Evolutionary conservation across 2,797 vertebrate genomes (phyloP).

Genomic region (Anguilla pacifica): DNA sequence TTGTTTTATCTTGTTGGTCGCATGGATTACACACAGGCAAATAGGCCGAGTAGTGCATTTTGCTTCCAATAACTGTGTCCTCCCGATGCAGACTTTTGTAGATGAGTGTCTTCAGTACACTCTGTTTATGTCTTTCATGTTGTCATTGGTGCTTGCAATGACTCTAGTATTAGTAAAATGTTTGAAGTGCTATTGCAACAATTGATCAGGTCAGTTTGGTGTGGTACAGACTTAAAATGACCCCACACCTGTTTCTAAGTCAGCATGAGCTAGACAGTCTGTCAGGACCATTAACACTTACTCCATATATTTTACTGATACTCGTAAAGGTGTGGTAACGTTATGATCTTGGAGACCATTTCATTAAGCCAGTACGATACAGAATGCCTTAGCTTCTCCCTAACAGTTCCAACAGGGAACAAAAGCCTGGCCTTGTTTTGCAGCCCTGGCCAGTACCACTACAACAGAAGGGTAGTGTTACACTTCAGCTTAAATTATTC

Average conservation of each 20-base stretch:
- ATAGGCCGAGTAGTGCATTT: neutral
- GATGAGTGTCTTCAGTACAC: too few species aligned
- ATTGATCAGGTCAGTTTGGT: neutral
- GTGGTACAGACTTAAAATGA: neutral
- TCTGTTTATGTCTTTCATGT: too few species aligned
- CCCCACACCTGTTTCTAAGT: neutral
- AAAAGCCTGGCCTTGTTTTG: conserved; percentile 1
- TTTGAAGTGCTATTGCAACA: neutral
- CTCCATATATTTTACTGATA: neutral
- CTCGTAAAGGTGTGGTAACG: neutral
- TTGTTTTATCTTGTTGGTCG: neutral
- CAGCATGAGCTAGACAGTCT: neutral
- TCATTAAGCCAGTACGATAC: neutral
- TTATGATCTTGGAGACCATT: neutral
- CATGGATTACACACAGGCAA: neutral
- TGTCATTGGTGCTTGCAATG: neutral
- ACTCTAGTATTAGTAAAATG: neutral
- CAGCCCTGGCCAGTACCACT: neutral
- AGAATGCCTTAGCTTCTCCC: neutral
- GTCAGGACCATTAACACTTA: neutral
- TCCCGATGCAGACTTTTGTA: too few species aligned
- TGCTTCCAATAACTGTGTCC: neutral
- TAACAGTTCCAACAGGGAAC: conserved; percentile 1
- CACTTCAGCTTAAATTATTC: conserved; percentile 70
- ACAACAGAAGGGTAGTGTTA: conserved; percentile 55